Conservation (phyloP, 2,888 invertebrate species). For the Notodonta dromedarius region DNA sequence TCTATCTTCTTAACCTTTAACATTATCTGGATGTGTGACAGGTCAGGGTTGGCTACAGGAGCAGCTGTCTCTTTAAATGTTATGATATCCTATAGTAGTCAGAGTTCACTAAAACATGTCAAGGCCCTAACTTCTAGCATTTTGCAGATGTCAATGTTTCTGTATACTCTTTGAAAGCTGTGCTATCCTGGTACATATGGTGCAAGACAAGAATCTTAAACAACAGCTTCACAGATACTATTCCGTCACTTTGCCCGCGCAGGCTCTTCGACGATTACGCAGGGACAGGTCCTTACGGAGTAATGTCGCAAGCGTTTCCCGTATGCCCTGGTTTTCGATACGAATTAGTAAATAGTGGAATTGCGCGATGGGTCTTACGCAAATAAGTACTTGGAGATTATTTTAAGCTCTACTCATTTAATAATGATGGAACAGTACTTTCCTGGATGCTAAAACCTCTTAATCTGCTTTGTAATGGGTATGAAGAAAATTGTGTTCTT, state of each 20-base stretch:
- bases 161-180: not conserved
- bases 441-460: too few relatives aligned
- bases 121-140: too few relatives aligned
- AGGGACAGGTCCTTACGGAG: not conserved
- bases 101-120: not conserved
- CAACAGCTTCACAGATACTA: not conserved
- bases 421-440: too few relatives aligned
- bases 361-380: too few relatives aligned
- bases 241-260: not conserved
- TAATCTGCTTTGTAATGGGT: too few relatives aligned
- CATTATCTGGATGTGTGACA: not conserved
- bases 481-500: not conserved
- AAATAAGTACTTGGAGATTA: too few relatives aligned
- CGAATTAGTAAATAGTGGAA: not conserved
- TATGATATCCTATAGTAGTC: not conserved
- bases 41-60: not conserved
- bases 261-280: not conserved
- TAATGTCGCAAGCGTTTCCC: not conserved
- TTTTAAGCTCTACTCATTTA: too few relatives aligned
- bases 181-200: not conserved
- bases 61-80: not conserved
- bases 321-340: not conserved
- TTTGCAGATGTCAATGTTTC: not conserved
- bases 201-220: not conserved
- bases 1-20: not conserved